Conservation (phyloP, 2,113 vertebrate species). For the Odontophorus gujanensis region DNA sequence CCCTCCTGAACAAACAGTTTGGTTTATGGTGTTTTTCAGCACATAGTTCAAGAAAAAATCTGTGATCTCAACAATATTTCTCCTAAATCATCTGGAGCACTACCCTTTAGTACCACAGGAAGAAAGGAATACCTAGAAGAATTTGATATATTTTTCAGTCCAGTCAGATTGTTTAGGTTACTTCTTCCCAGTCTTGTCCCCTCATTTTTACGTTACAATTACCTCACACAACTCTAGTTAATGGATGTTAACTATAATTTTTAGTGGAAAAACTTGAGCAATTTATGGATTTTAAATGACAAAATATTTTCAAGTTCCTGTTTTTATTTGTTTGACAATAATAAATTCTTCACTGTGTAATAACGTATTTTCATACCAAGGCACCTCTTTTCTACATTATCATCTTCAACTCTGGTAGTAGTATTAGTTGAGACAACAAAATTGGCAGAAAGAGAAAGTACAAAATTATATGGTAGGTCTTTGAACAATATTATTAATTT, state of each 20-base stretch:
- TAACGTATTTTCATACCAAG: not conserved
- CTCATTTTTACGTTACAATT: not conserved
- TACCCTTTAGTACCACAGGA: accelerated
- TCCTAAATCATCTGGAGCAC: not conserved
- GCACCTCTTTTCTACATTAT: not conserved
- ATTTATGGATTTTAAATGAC: not conserved
- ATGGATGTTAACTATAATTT: not conserved
- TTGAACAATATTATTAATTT: not conserved
- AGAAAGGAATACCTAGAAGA: not conserved
- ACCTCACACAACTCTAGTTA: not conserved
- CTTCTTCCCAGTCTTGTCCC: not conserved
- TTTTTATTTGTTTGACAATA: not conserved
- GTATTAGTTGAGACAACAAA: not conserved
- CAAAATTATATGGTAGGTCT: not conserved
- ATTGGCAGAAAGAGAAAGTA: not conserved
- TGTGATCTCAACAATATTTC: not conserved
- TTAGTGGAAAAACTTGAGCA: not conserved
- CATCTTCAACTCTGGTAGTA: not conserved
- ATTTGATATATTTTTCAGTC: not conserved
- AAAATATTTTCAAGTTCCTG: not conserved
- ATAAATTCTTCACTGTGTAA: not conserved
- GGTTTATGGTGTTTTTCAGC: not conserved
- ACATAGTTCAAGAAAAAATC: not conserved
- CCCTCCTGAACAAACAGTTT: not conserved
- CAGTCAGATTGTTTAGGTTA: not conserved